phyloP scores from a whole-genome alignment of 2,888 invertebrate species.

The Tenodera sinensis region DNA sequence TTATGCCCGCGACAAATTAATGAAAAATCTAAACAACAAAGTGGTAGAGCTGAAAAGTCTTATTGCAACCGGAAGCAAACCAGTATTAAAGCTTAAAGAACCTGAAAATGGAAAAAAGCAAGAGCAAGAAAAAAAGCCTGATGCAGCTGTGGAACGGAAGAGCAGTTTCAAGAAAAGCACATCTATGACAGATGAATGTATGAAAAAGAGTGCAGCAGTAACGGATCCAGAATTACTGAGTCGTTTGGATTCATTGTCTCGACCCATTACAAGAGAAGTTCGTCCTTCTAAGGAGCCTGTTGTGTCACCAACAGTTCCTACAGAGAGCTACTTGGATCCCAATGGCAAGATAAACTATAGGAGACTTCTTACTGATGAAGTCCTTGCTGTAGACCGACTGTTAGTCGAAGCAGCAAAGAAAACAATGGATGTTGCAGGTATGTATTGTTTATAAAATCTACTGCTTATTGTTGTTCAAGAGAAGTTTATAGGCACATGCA shows the following conservation, averaged over 20 bases:
- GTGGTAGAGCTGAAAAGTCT: constrained; percentile 69
- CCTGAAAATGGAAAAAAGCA: constrained; percentile 28
- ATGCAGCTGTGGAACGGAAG: constrained; percentile 51
- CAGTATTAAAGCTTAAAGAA: not conserved
- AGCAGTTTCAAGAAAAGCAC: constrained; percentile 60
- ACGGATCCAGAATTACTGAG: constrained; percentile 66
- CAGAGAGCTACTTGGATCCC: constrained; percentile 63
- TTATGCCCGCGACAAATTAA: constrained; percentile 83
- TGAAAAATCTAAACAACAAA: constrained; percentile 74
- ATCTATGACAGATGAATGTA: constrained; percentile 52
- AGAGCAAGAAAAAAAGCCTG: constrained; percentile 44
- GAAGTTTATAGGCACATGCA: too few relatives aligned
- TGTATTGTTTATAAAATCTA: not conserved
- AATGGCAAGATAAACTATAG: constrained; percentile 76
- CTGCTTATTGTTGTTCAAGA: too few relatives aligned
- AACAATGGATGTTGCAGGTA: constrained; percentile 60
- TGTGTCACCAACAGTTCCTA: constrained; percentile 46
- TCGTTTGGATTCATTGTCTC: constrained; percentile 59
- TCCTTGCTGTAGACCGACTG: constrained; percentile 76
- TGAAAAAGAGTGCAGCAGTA: constrained; percentile 51
- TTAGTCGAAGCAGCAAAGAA: constrained; percentile 80
- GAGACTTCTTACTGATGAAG: constrained; percentile 79
- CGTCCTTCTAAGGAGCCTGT: constrained; percentile 45
- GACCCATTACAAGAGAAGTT: constrained; percentile 60
- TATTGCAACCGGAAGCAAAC: constrained; percentile 47